phyloP scores from a whole-genome alignment of 1,140 invertebrate species.

The Drosophila bifasciata region DNA sequence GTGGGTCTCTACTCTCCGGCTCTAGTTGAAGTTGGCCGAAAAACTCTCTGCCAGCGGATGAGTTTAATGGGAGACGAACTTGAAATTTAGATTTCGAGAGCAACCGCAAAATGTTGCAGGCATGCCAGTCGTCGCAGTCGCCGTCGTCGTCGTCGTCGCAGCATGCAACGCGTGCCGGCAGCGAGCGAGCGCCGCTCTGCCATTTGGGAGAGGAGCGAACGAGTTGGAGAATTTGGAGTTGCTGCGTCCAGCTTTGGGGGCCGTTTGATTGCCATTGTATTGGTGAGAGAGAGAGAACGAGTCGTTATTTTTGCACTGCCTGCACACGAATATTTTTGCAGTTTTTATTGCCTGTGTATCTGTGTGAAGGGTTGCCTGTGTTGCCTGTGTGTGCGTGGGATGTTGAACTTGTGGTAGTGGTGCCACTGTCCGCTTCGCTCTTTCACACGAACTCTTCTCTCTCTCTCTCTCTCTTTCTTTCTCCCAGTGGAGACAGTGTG shows the following conservation, averaged over 20 bases:
- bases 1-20: no score
- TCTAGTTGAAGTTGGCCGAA: conserved; percentile 21
- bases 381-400: neutral
- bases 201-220: conserved; percentile 20
- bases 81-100: conserved; percentile 81
- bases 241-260: no score
- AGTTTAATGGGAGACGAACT: conserved; percentile 69
- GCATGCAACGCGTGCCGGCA: conserved; percentile 6
- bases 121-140: neutral
- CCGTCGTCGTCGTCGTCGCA: conserved; percentile 8
- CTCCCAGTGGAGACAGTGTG: conserved; percentile 12
- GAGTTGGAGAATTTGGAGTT: conserved; percentile 37
- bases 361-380: conserved; percentile 13
- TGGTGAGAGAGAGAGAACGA: conserved; percentile 11
- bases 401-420: conserved; percentile 36
- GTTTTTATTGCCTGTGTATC: conserved; percentile 18
- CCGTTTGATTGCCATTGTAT: conserved; percentile 27
- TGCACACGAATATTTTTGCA: conserved; percentile 29
- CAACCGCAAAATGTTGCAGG: conserved; percentile 43
- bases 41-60: conserved; percentile 43
- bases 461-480: conserved; percentile 1
- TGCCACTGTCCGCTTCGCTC: conserved; percentile 8
- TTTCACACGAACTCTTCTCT: conserved; percentile 24
- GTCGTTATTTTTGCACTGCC: neutral
- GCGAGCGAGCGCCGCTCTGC: conserved; percentile 1